These are phyloP conservation scores for silkworm (Bombyx mori) DNA, from an alignment of 1,140 invertebrate species.

Conservation along the genomic window ASM3026992v2 NC_085129.1:10970501-10971000, in stretches of 20 bases:
- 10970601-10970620: too few species aligned
- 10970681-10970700: too few species aligned
- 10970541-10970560: too few species aligned
- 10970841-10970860: conserved; percentile 51
- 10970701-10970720: neutral
- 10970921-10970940: conserved; percentile 51
- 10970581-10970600: too few species aligned
- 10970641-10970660: too few species aligned
- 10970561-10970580: too few species aligned
- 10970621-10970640: too few species aligned
- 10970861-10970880: conserved; percentile 21
- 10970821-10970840: conserved; percentile 39
- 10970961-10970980: conserved; percentile 35
- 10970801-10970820: conserved; percentile 35
- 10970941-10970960: conserved; percentile 47
- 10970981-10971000: conserved; percentile 3
- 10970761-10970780: conserved; percentile 20
- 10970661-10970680: too few species aligned
- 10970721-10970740: too few species aligned
- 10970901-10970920: conserved; percentile 48
- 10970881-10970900: conserved; percentile 41
- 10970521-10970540: too few species aligned
- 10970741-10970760: neutral
- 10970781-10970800: conserved; percentile 29
- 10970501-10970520: too few species aligned